A percentile compares a stretch with the other conserved stretches of the same genome.
Conservation (phyloP, 2,888 invertebrate species). For the Habrosyne pyritoides region DNA sequence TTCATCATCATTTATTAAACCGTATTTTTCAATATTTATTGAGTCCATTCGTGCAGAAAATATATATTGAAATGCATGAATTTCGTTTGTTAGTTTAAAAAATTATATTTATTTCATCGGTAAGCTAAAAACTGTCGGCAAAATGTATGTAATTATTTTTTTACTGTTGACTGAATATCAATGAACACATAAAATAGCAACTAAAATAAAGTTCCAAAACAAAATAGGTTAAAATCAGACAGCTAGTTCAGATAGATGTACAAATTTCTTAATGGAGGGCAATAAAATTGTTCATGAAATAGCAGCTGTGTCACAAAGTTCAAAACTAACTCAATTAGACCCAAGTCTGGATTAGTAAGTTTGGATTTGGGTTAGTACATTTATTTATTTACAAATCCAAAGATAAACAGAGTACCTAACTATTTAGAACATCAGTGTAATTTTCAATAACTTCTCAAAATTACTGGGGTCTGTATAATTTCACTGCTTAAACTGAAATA, state of each 20-base stretch:
- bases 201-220: neutral
- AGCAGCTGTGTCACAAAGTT: constrained; percentile 1
- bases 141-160: too few relatives aligned
- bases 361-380: constrained; percentile 15
- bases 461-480: neutral
- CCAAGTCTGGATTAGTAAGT: constrained; percentile 33
- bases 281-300: neutral
- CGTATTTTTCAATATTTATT: too few relatives aligned
- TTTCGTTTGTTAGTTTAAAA: too few relatives aligned
- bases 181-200: too few relatives aligned
- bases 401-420: constrained; percentile 17
- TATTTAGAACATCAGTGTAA: neutral
- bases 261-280: neutral
- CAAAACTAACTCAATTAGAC: constrained; percentile 30
- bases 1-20: too few relatives aligned
- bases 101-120: too few relatives aligned
- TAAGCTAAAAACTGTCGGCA: too few relatives aligned
- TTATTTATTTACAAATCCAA: constrained; percentile 32
- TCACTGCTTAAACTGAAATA: neutral
- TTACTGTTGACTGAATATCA: too few relatives aligned
- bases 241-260: neutral
- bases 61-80: too few relatives aligned
- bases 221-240: neutral
- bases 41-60: too few relatives aligned
- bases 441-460: neutral